phyloP scores from a whole-genome alignment of 2,113 vertebrate genomes.

The Muntiacus reevesi region DNA sequence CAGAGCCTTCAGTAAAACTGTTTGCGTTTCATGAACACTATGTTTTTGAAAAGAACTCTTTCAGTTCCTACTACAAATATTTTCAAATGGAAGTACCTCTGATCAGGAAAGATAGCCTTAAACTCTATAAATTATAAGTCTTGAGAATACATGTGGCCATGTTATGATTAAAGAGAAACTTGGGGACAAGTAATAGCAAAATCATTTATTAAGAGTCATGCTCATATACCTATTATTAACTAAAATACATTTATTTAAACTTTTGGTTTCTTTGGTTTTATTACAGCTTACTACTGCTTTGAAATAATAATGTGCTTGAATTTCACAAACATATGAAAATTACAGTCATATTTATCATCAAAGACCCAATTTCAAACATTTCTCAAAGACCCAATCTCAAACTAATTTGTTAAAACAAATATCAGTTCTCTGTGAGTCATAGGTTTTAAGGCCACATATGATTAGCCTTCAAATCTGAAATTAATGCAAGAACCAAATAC shows the following conservation, averaged over 20 bases:
- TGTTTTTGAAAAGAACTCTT: constrained; percentile 34
- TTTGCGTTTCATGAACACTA: constrained; percentile 16
- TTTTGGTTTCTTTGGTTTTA: constrained; percentile 3
- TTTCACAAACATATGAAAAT: constrained; percentile 37
- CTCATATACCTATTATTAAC: background rate
- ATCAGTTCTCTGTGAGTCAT: background rate
- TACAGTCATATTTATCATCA: background rate
- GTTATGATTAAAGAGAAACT: constrained; percentile 25
- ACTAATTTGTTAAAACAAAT: constrained; percentile 20
- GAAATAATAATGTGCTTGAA: constrained; percentile 12
- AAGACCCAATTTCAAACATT: background rate
- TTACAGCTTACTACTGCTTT: constrained; percentile 6
- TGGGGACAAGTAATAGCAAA: constrained; percentile 7
- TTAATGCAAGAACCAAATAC: background rate
- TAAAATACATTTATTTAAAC: constrained; percentile 22
- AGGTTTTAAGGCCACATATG: background rate
- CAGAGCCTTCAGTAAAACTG: constrained; percentile 1
- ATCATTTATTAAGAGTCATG: constrained; percentile 16
- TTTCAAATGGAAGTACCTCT: constrained; percentile 24
- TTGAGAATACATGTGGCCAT: background rate
- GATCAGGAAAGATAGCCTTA: constrained; percentile 23
- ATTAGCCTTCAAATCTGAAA: constrained; percentile 40
- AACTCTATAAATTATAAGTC: constrained; percentile 21
- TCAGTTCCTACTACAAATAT: constrained; percentile 38
- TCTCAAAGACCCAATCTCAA: constrained; percentile 2